These are phyloP conservation scores for Blastobasis adustella DNA, from an alignment of 2,888 invertebrate species.

Conservation along the genomic window DNA sequence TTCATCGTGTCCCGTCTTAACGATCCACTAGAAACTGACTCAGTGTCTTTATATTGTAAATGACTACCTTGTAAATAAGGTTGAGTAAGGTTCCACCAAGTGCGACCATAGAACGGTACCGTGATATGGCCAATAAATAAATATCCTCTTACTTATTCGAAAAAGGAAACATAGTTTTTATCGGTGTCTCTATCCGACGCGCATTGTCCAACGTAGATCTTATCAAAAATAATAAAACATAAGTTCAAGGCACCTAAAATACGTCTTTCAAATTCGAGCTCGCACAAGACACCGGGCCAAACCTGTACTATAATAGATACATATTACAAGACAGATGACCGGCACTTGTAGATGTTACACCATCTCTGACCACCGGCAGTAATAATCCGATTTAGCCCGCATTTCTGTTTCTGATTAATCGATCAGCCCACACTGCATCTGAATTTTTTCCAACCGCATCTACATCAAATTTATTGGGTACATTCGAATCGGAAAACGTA, in stretches of 20 bases:
- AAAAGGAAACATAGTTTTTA: too few species aligned
- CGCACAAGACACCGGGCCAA: conserved; percentile 4
- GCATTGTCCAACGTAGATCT: conserved; percentile 1
- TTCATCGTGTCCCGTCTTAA: background rate
- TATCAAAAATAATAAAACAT: conserved; percentile 13
- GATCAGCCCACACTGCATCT: conserved; percentile 20
- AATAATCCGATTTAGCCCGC: conserved; percentile 45
- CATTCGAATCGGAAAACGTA: conserved; percentile 7
- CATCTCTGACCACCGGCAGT: conserved; percentile 28
- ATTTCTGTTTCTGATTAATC: conserved; percentile 44
- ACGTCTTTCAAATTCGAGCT: background rate
- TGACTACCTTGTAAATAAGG: too few species aligned
- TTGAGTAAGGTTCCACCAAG: too few species aligned
- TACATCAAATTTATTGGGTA: conserved; percentile 18
- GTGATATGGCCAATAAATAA: too few species aligned
- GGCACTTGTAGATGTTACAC: conserved; percentile 18
- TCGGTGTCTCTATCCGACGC: too few species aligned
- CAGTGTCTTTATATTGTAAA: too few species aligned
- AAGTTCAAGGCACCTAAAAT: conserved; percentile 14
- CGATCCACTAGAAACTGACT: too few species aligned
- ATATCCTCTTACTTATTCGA: too few species aligned
- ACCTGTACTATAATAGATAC: conserved; percentile 18
- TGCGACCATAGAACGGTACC: too few species aligned
- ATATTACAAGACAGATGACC: conserved; percentile 31
- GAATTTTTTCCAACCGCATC: conserved; percentile 15